phyloP scores from a whole-genome alignment of 2,113 vertebrate species.

The Petromus typicus region DNA sequence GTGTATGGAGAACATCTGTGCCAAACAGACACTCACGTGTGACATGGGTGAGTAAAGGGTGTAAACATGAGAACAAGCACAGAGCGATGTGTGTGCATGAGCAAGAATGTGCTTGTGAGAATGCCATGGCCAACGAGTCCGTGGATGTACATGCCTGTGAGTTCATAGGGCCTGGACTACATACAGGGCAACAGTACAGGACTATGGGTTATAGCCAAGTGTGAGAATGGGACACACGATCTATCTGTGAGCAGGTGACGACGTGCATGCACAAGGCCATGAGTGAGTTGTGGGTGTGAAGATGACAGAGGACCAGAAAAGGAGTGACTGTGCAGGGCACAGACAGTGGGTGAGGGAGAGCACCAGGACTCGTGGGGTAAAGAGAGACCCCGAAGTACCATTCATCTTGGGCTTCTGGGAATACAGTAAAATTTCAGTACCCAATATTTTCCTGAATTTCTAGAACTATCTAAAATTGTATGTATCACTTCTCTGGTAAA shows the following conservation, averaged over 20 bases:
- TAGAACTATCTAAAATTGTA: not conserved
- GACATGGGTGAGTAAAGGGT: not conserved
- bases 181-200: no score
- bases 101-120: not conserved
- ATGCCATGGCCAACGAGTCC: no score
- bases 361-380: fast-evolving
- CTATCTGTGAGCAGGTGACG: no score
- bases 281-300: not conserved
- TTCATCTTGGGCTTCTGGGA: not conserved
- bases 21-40: not conserved
- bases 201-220: not conserved
- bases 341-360: fast-evolving
- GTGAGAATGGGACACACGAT: not conserved
- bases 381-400: not conserved
- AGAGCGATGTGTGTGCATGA: not conserved
- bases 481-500: not conserved
- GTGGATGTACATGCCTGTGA: no score
- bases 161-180: fast-evolving
- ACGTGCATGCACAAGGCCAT: fast-evolving
- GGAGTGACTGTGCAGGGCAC: fast-evolving
- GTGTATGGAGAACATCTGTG: not conserved
- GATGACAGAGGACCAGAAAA: not conserved
- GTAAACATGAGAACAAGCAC: not conserved
- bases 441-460: not conserved
- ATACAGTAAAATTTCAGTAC: not conserved